Conservation (phyloP, 1,140 invertebrate species). For the Hermetia illucens region DNA sequence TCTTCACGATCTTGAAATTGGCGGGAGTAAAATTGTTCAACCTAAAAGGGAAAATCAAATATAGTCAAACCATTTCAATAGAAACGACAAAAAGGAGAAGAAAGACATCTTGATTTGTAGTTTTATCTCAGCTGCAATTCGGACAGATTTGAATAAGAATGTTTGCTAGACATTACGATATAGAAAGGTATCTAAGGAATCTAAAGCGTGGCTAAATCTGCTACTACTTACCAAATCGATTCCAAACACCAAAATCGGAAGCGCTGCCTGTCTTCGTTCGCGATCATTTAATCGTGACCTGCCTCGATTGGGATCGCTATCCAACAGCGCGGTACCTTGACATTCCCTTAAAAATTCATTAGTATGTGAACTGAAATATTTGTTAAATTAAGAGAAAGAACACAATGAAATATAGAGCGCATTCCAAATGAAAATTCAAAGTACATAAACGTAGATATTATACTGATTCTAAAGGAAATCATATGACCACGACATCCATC, state of each 20-base stretch:
- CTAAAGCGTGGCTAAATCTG: no score
- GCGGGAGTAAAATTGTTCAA: slow-evolving; percentile 87
- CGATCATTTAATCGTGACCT: slow-evolving; percentile 65
- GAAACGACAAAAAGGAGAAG: no score
- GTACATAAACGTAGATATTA: slow-evolving; percentile 8
- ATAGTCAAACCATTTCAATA: no score
- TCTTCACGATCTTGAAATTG: slow-evolving; percentile 87
- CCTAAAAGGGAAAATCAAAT: slow-evolving; percentile 34
- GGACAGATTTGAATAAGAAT: no score
- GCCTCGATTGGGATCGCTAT: slow-evolving; percentile 36
- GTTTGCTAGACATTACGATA: no score
- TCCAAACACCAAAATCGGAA: slow-evolving; percentile 83
- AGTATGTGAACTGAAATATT: slow-evolving; percentile 49
- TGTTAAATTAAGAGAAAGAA: slow-evolving; percentile 1
- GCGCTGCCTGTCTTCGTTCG: slow-evolving; percentile 77
- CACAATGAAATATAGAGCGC: slow-evolving; percentile 2
- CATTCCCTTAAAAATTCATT: slow-evolving; percentile 63
- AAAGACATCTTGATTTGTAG: no score
- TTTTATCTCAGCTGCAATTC: no score
- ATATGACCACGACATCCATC: no score
- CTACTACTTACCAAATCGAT: slow-evolving; percentile 54
- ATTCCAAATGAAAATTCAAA: slow-evolving; percentile 13
- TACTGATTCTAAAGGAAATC: no score
- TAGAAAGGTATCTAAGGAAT: no score
- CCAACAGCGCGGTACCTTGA: slow-evolving; percentile 38